Evolutionary conservation across 2,113 vertebrate species (phyloP).

Genomic region (Chamaea fasciata): DNA sequence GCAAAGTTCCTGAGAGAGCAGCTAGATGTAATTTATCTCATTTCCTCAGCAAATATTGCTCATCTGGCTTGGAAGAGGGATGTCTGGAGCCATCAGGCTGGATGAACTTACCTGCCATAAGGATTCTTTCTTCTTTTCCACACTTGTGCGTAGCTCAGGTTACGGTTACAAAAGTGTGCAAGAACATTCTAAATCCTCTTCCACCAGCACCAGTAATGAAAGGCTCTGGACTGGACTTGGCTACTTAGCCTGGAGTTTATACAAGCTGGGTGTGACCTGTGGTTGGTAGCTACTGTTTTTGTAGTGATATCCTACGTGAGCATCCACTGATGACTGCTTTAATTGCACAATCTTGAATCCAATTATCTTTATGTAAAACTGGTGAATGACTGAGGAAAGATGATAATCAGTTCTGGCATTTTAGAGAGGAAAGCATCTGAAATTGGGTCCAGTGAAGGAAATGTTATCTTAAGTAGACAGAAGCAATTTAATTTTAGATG

Average conservation of each 20-base stretch:
- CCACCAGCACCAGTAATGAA: background rate
- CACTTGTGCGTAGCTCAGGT: background rate
- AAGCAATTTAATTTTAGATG: background rate
- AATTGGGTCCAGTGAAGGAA: background rate
- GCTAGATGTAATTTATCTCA: background rate
- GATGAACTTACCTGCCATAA: conserved; percentile 38
- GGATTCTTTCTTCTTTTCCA: conserved; percentile 25
- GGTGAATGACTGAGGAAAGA: background rate
- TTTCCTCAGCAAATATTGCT: background rate
- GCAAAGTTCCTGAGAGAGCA: background rate
- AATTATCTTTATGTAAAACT: conserved; percentile 19
- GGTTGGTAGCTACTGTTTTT: conserved; percentile 9
- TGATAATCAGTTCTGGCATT: background rate
- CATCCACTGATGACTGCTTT: background rate
- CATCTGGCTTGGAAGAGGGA: background rate
- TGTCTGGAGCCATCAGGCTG: background rate
- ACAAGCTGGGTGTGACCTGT: conserved; percentile 36
- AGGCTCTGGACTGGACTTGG: background rate
- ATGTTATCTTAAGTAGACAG: background rate
- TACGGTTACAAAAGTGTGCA: background rate
- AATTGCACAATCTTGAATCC: conserved; percentile 9
- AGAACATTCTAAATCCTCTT: background rate
- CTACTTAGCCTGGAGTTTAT: conserved; percentile 9
- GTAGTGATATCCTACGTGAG: background rate
- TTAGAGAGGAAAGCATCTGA: background rate